Evolutionary conservation across 2,797 vertebrate species (phyloP).

Genomic region (Peromyscus attwateri): DNA sequence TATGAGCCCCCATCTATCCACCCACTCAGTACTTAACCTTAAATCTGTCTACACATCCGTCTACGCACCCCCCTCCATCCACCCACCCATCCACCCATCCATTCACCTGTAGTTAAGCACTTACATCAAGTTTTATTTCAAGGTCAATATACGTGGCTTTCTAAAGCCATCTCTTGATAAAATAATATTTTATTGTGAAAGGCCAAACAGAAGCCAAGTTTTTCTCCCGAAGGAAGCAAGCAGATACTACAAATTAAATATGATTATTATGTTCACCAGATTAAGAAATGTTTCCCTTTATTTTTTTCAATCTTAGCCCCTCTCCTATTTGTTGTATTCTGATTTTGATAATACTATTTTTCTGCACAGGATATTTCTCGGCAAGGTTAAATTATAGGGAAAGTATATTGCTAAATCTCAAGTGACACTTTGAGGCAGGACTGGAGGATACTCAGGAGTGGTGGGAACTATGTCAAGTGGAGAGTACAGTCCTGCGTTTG

Average conservation of each 20-base stretch:
- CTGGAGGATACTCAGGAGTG: neutral
- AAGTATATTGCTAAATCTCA: neutral
- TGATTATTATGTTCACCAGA: neutral
- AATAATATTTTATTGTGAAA: constrained; percentile 34
- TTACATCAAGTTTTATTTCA: neutral
- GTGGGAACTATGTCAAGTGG: neutral
- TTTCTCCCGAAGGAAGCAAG: neutral
- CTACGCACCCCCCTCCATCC: too few species aligned
- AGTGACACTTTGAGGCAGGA: neutral
- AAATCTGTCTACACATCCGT: too few species aligned
- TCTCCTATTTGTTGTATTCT: neutral
- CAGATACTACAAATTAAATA: neutral
- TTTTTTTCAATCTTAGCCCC: neutral
- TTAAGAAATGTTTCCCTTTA: neutral
- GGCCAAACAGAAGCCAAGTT: neutral
- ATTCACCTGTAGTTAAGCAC: neutral
- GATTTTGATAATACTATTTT: neutral
- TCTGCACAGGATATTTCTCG: neutral
- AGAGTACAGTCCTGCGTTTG: neutral
- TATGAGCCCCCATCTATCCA: neutral
- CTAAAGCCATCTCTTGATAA: neutral
- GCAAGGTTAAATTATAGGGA: neutral
- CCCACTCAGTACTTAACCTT: neutral
- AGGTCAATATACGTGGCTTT: neutral
- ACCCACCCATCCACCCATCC: neutral